Base-by-base conservation (phyloP, 2,888 invertebrate genomes). In the Acrobasis suavella region DNA sequence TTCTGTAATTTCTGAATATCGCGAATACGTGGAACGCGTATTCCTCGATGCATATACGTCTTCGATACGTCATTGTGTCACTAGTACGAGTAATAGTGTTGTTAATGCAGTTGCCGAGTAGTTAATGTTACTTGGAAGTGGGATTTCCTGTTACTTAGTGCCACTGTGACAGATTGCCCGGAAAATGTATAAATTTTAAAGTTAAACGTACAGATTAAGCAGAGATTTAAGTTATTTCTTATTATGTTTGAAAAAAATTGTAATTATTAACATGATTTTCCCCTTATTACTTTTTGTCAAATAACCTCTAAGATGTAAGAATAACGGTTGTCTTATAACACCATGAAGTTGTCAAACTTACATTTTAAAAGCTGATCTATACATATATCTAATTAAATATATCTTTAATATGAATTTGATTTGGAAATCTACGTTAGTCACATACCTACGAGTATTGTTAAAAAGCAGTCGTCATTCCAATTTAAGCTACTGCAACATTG, bases 71-170 rank as follows among this genome's bases (percentile, higher is more conserved):
- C 62, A 62, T 51, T 60, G 17, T 51, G 60, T 52, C 42, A 39
- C 51, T 60, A 38, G 49, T 55, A 54, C 46, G 32, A 52, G 50
- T 37, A 37, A 62, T 62, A 50, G 55, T 39, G 60, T 7, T 60
- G 50, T 51, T 58, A 50, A 50, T 14, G 16, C 38, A 15, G 37
- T 15, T 49, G 54, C 49, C 10, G 54, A 49, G 32, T 15, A 42
- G 9, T 46, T 60, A 50, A 52, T 16, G 52, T 22, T 61, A 54
- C 46, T 51, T 61, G 54, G 54, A 61, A 61, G 42, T 37, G 32
- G 61, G 14, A 61, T 55, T 61, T 61, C 55, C 61, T 54, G 61
- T 52, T 49, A n/a, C 39, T 60, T 16, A 50, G 58, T 50, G 58
- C 15, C 17, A 16, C 39, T 52, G 14, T 55, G 55, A 55, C 15